These are phyloP conservation scores for Sorex fumeus DNA, from an alignment of 2,113 vertebrate genomes.

Conservation along the genomic window DNA sequence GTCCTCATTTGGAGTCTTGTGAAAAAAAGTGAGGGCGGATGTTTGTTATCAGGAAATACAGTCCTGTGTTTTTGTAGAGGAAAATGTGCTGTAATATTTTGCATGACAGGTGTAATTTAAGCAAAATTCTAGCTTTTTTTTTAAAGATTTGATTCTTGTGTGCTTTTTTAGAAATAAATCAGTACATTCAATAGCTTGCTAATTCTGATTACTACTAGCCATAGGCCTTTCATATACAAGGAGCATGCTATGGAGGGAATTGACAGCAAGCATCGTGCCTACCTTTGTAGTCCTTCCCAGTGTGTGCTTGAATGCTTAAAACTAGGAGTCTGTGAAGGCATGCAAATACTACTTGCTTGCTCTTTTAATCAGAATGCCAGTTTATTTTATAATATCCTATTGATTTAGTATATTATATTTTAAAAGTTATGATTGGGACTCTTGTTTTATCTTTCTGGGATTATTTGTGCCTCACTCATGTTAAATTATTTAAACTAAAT, in stretches of 20 bases:
- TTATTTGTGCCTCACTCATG: background rate
- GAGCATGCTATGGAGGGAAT: background rate
- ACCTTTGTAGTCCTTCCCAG: no score
- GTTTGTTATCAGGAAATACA: background rate
- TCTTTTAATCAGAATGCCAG: background rate
- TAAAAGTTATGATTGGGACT: background rate
- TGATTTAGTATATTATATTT: background rate
- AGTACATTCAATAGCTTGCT: background rate
- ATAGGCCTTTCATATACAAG: background rate
- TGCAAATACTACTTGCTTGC: background rate
- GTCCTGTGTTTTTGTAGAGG: background rate
- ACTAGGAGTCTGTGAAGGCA: background rate
- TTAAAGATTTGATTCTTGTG: constrained; percentile 60
- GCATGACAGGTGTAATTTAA: constrained; percentile 4
- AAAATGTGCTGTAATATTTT: background rate
- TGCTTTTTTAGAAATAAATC: constrained; percentile 60
- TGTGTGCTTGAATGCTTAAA: background rate
- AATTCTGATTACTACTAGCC: background rate
- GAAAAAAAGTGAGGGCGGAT: background rate
- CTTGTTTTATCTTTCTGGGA: background rate
- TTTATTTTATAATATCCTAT: background rate
- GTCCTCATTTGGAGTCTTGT: constrained; percentile 8
- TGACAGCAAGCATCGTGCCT: background rate
- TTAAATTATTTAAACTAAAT: background rate
- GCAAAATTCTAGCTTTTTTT: background rate